Evolutionary conservation across 2,888 invertebrate species (phyloP).

Genomic region (Ophion slaviceki): DNA sequence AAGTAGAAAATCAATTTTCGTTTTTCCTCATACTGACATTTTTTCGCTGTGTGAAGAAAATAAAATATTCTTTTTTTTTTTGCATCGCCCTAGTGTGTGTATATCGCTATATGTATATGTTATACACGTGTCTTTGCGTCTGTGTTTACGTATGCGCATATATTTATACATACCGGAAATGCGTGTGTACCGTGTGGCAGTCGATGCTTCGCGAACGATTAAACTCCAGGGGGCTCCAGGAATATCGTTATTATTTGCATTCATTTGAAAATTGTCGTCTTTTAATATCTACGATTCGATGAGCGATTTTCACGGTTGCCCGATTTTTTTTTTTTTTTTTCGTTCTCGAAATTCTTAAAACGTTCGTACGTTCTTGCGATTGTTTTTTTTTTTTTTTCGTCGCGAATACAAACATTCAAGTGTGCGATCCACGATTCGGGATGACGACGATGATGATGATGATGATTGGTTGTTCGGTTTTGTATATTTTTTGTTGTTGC

Average conservation of each 20-base stretch:
- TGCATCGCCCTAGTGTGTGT: not conserved
- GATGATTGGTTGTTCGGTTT: conserved; percentile 10
- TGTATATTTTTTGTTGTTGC: conserved; percentile 24
- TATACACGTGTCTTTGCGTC: not conserved
- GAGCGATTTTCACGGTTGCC: conserved; percentile 36
- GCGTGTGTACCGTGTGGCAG: conserved; percentile 48
- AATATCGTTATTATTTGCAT: conserved; percentile 43
- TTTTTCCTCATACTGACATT: too few relatives aligned
- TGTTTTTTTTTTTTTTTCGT: conserved; percentile 19
- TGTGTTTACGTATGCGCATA: conserved; percentile 12
- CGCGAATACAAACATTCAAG: conserved; percentile 46
- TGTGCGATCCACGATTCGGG: conserved; percentile 44
- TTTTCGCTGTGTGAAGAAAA: not conserved
- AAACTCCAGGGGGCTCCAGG: conserved; percentile 33
- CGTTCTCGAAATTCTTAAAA: conserved; percentile 15
- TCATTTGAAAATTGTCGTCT: conserved; percentile 26
- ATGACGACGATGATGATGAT: conserved; percentile 28
- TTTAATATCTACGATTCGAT: conserved; percentile 58
- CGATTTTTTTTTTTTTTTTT: not conserved
- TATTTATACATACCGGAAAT: conserved; percentile 50
- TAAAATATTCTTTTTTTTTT: not conserved
- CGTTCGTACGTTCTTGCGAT: conserved; percentile 32
- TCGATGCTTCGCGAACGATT: conserved; percentile 61
- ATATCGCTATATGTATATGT: conserved; percentile 31
- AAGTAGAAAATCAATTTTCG: too few relatives aligned